phyloP scores from a whole-genome alignment of 2,888 invertebrate genomes.

The Monopis laevigella region DNA sequence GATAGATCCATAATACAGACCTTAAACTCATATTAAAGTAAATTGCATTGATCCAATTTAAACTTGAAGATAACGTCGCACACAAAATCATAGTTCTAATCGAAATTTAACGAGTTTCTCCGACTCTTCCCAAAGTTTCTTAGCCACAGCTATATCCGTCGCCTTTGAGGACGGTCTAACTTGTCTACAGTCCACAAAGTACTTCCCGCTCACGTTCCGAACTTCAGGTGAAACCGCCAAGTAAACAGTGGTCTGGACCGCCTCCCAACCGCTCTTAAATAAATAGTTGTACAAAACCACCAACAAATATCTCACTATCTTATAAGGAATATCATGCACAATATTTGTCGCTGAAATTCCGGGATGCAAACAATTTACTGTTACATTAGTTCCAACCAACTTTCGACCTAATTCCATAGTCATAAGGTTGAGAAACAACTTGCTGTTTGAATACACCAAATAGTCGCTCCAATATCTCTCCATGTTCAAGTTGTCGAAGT shows the following conservation, averaged over 20 bases:
- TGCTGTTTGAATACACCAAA: constrained; percentile 58
- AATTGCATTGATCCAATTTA: no score
- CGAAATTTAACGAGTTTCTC: constrained; percentile 58
- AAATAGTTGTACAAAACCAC: constrained; percentile 2
- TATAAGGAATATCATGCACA: constrained; percentile 68
- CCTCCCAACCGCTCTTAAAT: constrained; percentile 70
- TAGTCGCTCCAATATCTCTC: constrained; percentile 59
- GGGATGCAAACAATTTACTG: constrained; percentile 76
- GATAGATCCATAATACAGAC: no score
- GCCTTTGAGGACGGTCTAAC: constrained; percentile 57
- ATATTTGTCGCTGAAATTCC: constrained; percentile 75
- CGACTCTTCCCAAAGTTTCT: constrained; percentile 72
- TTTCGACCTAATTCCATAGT: constrained; percentile 68
- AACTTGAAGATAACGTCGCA: no score
- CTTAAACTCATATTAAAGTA: no score
- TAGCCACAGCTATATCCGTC: constrained; percentile 60
- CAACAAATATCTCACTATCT: constrained; percentile 26
- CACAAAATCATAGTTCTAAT: constrained; percentile 4
- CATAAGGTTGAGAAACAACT: constrained; percentile 73
- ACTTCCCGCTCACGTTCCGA: constrained; percentile 69
- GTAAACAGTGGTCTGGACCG: constrained; percentile 72
- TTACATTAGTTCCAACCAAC: constrained; percentile 70
- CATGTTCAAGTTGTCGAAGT: constrained; percentile 58
- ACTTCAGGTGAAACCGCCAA: constrained; percentile 67
- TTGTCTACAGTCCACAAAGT: constrained; percentile 70